These are phyloP conservation scores for Hybognathus amarus DNA, from an alignment of 2,797 vertebrate species.

Conservation along the genomic window DNA sequence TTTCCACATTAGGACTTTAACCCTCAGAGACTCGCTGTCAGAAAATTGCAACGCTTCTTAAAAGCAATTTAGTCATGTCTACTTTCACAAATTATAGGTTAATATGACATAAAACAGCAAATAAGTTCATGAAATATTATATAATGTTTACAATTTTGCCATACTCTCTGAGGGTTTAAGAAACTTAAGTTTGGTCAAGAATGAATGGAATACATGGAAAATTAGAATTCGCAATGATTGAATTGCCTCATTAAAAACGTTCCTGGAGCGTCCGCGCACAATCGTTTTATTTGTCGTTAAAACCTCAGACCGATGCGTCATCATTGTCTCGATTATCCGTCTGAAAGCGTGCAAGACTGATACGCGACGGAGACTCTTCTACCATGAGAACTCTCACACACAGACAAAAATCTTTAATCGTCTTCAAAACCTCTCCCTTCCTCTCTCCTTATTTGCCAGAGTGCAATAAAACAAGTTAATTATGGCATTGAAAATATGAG, in stretches of 20 bases:
- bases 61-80: background rate
- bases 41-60: background rate
- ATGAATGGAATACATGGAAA: conserved; percentile 19
- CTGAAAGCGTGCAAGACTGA: conserved; percentile 23
- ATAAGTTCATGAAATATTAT: background rate
- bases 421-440: conserved; percentile 73
- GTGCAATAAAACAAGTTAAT: conserved; percentile 79
- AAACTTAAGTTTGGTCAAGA: background rate
- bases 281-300: conserved; percentile 24
- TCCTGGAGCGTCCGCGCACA: conserved; percentile 27
- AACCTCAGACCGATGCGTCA: conserved; percentile 29
- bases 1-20: conserved; percentile 20
- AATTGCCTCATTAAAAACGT: conserved; percentile 30
- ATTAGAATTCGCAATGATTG: background rate
- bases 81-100: background rate
- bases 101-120: background rate
- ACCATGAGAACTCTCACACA: conserved; percentile 36
- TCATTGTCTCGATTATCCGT: conserved; percentile 33
- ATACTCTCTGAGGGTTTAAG: background rate
- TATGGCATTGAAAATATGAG: conserved; percentile 76
- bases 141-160: background rate
- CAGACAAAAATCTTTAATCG: conserved; percentile 74
- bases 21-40: background rate
- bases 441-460: conserved; percentile 73
- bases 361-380: conserved; percentile 15